Evolutionary conservation across 2,113 vertebrate genomes (phyloP).

Genomic region (Zeus faber): DNA sequence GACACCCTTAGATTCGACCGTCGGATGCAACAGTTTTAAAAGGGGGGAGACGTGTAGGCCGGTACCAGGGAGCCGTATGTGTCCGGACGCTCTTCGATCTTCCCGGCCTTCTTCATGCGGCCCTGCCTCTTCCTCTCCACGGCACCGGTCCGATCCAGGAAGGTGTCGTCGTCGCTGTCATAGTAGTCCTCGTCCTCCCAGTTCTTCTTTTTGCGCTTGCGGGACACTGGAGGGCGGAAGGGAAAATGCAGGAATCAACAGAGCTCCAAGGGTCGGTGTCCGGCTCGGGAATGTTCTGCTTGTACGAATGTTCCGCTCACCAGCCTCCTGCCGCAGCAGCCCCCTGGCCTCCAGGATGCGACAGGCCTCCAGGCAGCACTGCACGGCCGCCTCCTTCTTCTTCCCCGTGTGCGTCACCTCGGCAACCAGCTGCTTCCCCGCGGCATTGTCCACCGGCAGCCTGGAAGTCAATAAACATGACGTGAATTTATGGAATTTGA

Average conservation of each 20-base stretch:
- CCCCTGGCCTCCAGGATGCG: slow-evolving; percentile 92
- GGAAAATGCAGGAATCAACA: too few species aligned
- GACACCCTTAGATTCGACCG: too few species aligned
- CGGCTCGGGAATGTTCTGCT: too few species aligned
- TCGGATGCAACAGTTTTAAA: too few species aligned
- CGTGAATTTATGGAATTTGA: not conserved
- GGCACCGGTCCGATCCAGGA: slow-evolving; percentile 91
- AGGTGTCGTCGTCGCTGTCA: slow-evolving; percentile 96
- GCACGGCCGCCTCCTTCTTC: slow-evolving; percentile 91
- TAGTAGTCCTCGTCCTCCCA: slow-evolving; percentile 98
- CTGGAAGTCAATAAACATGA: slow-evolving; percentile 54
- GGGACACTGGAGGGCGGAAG: slow-evolving; percentile 78
- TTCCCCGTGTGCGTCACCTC: slow-evolving; percentile 90
- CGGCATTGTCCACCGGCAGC: slow-evolving; percentile 90
- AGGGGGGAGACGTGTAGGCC: not conserved
- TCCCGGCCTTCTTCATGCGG: slow-evolving; percentile 96
- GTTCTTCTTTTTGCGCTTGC: slow-evolving; percentile 95
- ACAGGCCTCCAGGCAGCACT: slow-evolving; percentile 92
- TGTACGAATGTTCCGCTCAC: slow-evolving; percentile 53
- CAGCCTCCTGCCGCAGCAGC: slow-evolving; percentile 93
- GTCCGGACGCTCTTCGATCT: slow-evolving; percentile 88
- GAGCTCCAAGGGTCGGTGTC: too few species aligned
- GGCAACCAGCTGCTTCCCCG: slow-evolving; percentile 89
- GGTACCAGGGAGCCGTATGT: slow-evolving; percentile 90
- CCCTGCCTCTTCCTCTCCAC: slow-evolving; percentile 92